These are phyloP conservation scores for Rhynchomys soricoides DNA, from an alignment of 2,113 vertebrate genomes.

Conservation along the genomic window DNA sequence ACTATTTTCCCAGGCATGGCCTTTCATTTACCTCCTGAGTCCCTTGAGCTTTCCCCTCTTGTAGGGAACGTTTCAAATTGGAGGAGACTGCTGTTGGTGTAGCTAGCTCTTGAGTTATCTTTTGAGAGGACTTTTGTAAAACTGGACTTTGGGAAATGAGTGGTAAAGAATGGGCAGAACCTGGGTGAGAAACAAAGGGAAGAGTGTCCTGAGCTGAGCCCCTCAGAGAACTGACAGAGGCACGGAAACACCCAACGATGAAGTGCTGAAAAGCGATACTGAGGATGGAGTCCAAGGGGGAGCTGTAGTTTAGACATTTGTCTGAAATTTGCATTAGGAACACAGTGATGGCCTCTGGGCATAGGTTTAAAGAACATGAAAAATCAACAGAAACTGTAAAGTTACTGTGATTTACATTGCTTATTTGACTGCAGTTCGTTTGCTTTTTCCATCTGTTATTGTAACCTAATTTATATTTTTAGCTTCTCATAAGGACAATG, in stretches of 20 bases:
- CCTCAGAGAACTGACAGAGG: background rate
- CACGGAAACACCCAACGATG: background rate
- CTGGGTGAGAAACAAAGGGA: background rate
- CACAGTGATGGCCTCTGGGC: background rate
- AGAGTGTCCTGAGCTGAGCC: background rate
- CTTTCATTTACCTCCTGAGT: background rate
- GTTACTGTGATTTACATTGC: constrained; percentile 6
- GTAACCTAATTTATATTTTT: constrained; percentile 26
- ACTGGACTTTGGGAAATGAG: background rate
- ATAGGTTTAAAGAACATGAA: constrained; percentile 11
- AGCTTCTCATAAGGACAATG: constrained; percentile 31
- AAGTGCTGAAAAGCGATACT: background rate
- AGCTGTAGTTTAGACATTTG: background rate
- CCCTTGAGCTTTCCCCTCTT: background rate
- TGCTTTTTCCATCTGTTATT: constrained; percentile 9
- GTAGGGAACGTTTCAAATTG: background rate
- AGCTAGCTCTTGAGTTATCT: constrained; percentile 23
- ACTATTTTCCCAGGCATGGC: background rate
- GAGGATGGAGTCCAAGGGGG: background rate
- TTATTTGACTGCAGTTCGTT: constrained; percentile 1
- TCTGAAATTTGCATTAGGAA: constrained; percentile 8
- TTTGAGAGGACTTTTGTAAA: background rate
- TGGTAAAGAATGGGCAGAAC: constrained; percentile 34
- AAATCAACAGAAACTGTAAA: background rate
- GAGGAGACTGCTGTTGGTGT: background rate